phyloP scores from a whole-genome alignment of 2,113 vertebrate genomes.

The Plecturocebus donacophilus region DNA sequence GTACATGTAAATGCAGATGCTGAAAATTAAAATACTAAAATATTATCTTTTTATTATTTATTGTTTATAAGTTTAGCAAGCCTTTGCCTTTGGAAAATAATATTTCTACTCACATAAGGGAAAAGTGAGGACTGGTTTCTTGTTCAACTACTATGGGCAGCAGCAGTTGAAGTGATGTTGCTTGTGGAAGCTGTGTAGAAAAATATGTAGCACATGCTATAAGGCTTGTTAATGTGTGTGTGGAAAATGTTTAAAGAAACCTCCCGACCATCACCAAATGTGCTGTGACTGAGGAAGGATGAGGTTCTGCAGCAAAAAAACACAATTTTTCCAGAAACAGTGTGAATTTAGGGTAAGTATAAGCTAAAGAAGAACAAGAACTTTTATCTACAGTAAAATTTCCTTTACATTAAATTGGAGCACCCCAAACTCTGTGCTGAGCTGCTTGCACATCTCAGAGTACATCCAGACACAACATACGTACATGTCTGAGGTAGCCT shows the following conservation, averaged over 20 bases:
- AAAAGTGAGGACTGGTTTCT: neutral
- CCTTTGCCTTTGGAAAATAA: neutral
- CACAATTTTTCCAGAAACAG: neutral
- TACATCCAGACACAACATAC: neutral
- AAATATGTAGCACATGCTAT: neutral
- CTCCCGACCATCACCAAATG: neutral
- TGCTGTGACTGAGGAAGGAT: neutral
- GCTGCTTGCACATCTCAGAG: neutral
- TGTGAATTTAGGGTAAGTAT: neutral
- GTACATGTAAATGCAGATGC: neutral
- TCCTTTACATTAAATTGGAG: neutral
- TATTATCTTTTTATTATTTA: neutral
- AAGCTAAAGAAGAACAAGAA: neutral
- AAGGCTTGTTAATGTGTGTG: neutral
- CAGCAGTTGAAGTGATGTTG: neutral
- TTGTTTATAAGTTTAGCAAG: neutral
- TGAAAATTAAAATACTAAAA: neutral
- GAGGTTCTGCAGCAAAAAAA: neutral
- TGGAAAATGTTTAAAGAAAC: neutral
- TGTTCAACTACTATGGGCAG: neutral
- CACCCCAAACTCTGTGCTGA: neutral
- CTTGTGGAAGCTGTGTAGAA: neutral
- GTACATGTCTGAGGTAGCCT: accelerated
- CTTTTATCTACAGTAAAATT: neutral
- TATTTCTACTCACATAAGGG: neutral